phyloP scores from a whole-genome alignment of 1,140 invertebrate genomes.

The Drosophila funebris region DNA sequence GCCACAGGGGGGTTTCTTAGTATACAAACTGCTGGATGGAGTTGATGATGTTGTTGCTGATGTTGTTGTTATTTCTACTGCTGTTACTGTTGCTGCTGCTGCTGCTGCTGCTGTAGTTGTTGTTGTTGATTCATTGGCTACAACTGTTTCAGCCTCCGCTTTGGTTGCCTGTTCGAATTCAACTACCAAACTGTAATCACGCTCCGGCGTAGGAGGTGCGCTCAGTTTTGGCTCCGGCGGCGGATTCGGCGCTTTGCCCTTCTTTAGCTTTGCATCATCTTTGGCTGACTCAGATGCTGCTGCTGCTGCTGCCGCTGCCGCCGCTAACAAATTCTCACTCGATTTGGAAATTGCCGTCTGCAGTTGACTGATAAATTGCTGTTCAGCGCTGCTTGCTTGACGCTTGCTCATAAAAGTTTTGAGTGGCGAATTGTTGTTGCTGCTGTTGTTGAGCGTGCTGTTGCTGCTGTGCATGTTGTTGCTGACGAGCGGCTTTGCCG shows the following conservation, averaged over 20 bases:
- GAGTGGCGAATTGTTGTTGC: conserved; percentile 36
- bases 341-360: conserved; percentile 83
- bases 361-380: conserved; percentile 85
- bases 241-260: conserved; percentile 86
- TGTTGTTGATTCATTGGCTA: conserved; percentile 60
- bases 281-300: conserved; percentile 44
- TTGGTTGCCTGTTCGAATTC: conserved; percentile 70
- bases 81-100: neutral
- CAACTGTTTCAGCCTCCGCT: conserved; percentile 9
- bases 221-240: conserved; percentile 79
- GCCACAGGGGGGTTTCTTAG: conserved; percentile 85
- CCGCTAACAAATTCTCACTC: conserved; percentile 57
- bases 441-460: conserved; percentile 20
- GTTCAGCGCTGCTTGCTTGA: conserved; percentile 71
- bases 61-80: conserved; percentile 68
- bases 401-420: conserved; percentile 67
- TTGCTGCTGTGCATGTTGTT: conserved; percentile 40
- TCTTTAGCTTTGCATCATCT: conserved; percentile 82
- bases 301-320: conserved; percentile 22
- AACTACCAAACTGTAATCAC: conserved; percentile 75
- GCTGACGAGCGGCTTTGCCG: conserved; percentile 85
- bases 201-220: conserved; percentile 78
- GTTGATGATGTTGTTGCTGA: conserved; percentile 79
- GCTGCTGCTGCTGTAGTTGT: conserved; percentile 49
- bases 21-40: conserved; percentile 84